Percentiles rank a stretch among this genome's conserved stretches.
Conservation (phyloP, 1,140 invertebrate genomes). For the Cotesia vestalis region DNA sequence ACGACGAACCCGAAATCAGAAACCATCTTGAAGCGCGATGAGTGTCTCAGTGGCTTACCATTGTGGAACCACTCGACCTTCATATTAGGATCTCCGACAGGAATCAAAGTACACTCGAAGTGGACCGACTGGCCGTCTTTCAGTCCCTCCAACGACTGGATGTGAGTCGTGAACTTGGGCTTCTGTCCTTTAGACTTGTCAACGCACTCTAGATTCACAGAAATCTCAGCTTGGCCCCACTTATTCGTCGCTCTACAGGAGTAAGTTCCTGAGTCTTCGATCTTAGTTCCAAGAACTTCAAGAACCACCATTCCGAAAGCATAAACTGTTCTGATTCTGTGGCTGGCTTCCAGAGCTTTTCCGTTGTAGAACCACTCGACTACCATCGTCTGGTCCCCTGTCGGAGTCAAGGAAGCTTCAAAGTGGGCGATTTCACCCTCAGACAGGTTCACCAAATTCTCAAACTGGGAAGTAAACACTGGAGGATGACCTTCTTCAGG, state of each 20-base stretch:
- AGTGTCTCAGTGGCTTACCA: constrained; percentile 85
- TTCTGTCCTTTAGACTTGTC: constrained; percentile 86
- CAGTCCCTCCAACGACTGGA: constrained; percentile 83
- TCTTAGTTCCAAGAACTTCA: constrained; percentile 89
- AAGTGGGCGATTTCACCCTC: constrained; percentile 94
- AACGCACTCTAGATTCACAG: constrained; percentile 82
- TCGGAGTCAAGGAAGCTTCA: constrained; percentile 91
- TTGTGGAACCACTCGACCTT: constrained; percentile 97
- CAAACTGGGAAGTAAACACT: constrained; percentile 87
- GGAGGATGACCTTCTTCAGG: constrained; percentile 83
- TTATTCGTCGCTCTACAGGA: constrained; percentile 88
- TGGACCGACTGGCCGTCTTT: constrained; percentile 92
- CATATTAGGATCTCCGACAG: constrained; percentile 92
- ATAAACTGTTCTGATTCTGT: constrained; percentile 89
- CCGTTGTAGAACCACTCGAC: constrained; percentile 98
- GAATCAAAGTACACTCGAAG: constrained; percentile 91
- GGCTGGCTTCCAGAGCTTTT: constrained; percentile 86
- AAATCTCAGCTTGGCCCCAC: constrained; percentile 88
- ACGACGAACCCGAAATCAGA: constrained; percentile 97
- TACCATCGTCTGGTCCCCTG: constrained; percentile 94
- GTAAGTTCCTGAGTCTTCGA: constrained; percentile 87
- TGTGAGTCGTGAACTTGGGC: constrained; percentile 88
- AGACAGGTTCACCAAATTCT: constrained; percentile 80
- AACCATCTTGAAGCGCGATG: constrained; percentile 91
- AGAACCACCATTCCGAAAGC: constrained; percentile 96